Percentiles rank a stretch among this genome's conserved stretches.
Evolutionary conservation across 2,113 vertebrate genomes (phyloP).

Genomic region (Gambusia affinis): DNA sequence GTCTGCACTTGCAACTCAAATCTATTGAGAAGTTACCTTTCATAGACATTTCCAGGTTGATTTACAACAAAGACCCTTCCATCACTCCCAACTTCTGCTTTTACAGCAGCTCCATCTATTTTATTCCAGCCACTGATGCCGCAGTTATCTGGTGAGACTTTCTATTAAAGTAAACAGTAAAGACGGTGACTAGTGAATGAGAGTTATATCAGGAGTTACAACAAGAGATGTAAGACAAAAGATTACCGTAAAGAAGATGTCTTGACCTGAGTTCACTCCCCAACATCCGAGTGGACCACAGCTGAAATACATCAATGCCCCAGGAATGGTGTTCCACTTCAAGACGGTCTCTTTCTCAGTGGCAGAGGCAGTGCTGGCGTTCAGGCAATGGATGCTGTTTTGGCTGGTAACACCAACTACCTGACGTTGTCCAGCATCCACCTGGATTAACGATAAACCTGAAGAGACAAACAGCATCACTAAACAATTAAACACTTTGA

Average conservation of each 20-base stretch:
- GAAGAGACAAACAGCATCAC: neutral
- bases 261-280: neutral
- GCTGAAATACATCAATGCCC: slow-evolving; percentile 3
- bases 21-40: slow-evolving; percentile 31
- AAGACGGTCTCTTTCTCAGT: no score
- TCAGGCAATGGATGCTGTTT: no score
- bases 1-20: no score
- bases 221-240: neutral
- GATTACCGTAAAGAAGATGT: neutral
- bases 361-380: no score
- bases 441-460: neutral
- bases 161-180: slow-evolving; percentile 15
- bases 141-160: neutral
- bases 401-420: no score
- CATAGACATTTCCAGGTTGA: neutral
- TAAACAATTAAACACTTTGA: neutral
- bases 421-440: slow-evolving; percentile 31
- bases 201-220: neutral
- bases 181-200: neutral
- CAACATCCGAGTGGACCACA: slow-evolving; percentile 46
- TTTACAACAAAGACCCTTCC: slow-evolving; percentile 31
- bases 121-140: rapidly evolving
- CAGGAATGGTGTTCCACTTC: no score
- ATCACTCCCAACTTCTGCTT: slow-evolving; percentile 44
- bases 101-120: neutral